Base-by-base conservation (phyloP, 2,888 invertebrate species). In the Metacarcinus magister region DNA sequence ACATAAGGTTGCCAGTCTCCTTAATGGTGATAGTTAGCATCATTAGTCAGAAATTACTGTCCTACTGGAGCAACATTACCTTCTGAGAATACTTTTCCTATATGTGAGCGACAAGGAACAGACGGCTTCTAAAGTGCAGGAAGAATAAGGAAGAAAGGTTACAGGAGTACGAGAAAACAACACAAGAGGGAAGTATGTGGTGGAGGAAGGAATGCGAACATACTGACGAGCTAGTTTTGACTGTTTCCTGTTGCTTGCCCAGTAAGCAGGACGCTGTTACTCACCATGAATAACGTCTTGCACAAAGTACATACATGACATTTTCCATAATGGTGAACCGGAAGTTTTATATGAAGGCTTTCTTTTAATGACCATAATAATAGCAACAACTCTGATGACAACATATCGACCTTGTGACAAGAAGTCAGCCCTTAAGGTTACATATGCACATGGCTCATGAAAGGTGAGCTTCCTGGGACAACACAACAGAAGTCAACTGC, bases 381-480 rank as follows among this genome's bases (percentile, higher is more conserved):
- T 16, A 67, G 7, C 23, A 67, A n/a, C 67, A 67, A 67, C 4
- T 67, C 67, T 3, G 4, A n/a, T 67, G 4, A n/a, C 67, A 67
- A 2, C n/a, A n/a, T 67, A 67, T 67, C 67, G 1, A 67, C 67
- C n/a, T 4, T 67, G 67, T 23, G 3, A 23, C 67, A 67, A 67
- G n/a, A n/a, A 67, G 67, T n/a, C 67, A 67, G 2, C n/a, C 4
- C n/a, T 67, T 67, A 67, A n/a, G 3, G n/a, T 8, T n/a, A n/a
- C 8, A 7, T 67, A 23, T n/a, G 67, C 67, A 67, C 67, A 67
- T 67, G 67, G 23, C 7, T 67, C n/a, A 67, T 67, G 67, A 67
- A 67, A 67, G 67, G n/a, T n/a, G 67, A 67, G 67, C 67, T 67
- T 67, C 67, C 67, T 67, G 67, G 67, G 67, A 67, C 67, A 2